Conservation (phyloP, 2,888 invertebrate species). For the Coremacera marginata region DNA sequence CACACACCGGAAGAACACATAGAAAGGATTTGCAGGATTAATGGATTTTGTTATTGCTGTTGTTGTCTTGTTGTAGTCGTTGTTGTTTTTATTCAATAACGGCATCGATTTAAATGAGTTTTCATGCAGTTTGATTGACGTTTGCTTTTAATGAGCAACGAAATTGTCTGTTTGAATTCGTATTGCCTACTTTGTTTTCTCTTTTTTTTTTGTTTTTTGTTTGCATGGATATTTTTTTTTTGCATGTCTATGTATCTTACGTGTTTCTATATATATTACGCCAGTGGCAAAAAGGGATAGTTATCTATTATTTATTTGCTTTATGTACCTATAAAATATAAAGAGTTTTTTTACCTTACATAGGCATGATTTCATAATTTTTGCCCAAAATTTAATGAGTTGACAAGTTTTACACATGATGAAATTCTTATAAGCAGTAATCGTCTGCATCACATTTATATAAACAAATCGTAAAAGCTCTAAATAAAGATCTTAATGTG, state of each 20-base stretch:
- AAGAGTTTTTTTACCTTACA: not conserved
- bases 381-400: constrained; percentile 12
- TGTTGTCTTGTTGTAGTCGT: not conserved
- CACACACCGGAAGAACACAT: not conserved
- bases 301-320: not conserved
- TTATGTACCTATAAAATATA: not conserved
- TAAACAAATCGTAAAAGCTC: no score
- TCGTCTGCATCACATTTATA: no score
- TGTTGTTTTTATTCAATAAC: constrained; percentile 4
- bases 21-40: constrained; percentile 37
- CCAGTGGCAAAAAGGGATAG: not conserved
- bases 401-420: constrained; percentile 7
- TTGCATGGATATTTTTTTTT: no score
- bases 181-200: not conserved
- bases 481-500: no score
- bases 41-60: constrained; percentile 25
- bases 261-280: no score
- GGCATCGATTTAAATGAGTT: constrained; percentile 26
- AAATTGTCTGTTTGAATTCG: not conserved
- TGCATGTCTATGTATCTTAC: no score
- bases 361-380: not conserved
- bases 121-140: constrained; percentile 33
- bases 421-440: no score
- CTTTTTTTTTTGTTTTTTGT: not conserved
- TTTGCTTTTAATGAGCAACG: constrained; percentile 30